Percentiles rank a stretch among this genome's conserved stretches.
Evolutionary conservation across 2,797 vertebrate species (phyloP).

Genomic region (Characodon lateralis): DNA sequence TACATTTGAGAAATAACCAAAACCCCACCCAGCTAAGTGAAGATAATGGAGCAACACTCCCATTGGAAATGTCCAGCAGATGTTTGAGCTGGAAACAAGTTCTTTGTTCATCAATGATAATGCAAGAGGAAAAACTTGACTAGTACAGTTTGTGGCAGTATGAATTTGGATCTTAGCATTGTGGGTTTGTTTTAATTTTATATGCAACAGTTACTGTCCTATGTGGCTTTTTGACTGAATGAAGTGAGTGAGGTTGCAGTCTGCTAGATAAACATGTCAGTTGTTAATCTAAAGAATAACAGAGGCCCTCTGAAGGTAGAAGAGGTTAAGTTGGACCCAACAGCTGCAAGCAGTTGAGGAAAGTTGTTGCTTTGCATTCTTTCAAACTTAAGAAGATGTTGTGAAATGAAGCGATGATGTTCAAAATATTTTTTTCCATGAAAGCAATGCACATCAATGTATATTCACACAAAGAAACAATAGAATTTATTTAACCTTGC

Average conservation of each 20-base stretch:
- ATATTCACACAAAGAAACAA: background rate
- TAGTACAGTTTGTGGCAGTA: slow-evolving; percentile 1
- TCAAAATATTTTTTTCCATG: background rate
- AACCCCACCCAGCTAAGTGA: background rate
- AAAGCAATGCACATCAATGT: background rate
- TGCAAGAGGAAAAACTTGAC: slow-evolving; percentile 2
- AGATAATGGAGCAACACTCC: slow-evolving; percentile 3
- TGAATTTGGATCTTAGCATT: background rate
- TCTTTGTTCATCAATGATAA: background rate
- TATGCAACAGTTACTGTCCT: background rate
- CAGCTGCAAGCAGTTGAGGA: background rate
- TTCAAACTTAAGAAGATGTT: background rate
- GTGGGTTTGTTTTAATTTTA: background rate
- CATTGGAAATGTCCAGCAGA: slow-evolving; percentile 2
- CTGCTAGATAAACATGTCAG: background rate
- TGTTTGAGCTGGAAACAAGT: slow-evolving; percentile 5
- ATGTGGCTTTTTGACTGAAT: background rate
- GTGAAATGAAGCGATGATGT: background rate
- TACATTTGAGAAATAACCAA: slow-evolving; percentile 4
- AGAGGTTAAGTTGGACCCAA: background rate
- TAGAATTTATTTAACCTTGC: too few relatives aligned
- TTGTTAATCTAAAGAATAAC: background rate
- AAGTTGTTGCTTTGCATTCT: background rate
- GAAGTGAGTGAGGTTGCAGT: background rate
- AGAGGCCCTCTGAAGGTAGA: background rate